Evolutionary conservation across 2,113 vertebrate species (phyloP), one percentile per base, ranked within the genome.

Genomic region (Ceratotherium simum): DNA sequence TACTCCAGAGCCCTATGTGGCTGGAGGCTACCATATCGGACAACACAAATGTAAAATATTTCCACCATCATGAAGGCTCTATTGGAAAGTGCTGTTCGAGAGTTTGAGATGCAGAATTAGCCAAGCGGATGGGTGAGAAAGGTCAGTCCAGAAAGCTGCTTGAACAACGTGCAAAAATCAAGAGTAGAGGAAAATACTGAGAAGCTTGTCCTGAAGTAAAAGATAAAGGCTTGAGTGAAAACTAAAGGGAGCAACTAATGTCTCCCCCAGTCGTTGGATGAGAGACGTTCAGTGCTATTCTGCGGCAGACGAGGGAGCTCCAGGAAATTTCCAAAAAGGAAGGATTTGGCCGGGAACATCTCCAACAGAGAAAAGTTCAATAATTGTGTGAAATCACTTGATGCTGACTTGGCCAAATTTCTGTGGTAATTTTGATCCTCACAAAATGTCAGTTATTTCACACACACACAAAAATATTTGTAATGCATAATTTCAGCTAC

Each of bases 351-450:
- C 29, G 46, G 96, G 95, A 98, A 96, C 62, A 91, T 97, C 97
- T 97, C 96, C 97, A 97, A 95, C 96, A 91, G 93, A 98, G 93
- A 97, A 95, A 97, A 98, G 95, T 97, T 98, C 97, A 97, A 90
- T 96, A 91, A 95, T 92, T 94, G 91, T 97, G 96, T 97, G 97
- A 97, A 97, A 97, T 97, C 95, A 95, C 94, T 96, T 96, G 91
- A 96, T 97, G 73, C 81, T 95, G 97, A 97, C 97, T 97, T 97
- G 96, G 98, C 98, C 98, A 98, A 98, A 97, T 98, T 98, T 98
- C 98, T 98, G 98, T 97, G 98, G 98, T 97, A 98, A 99, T 98
- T 98, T 98, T 98, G 95, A 99, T 98, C 98, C 98, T 98, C 97
- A 98, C 97, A 98, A 98, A 98, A 98, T 98, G 98, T 98, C 98